These are phyloP conservation scores for Poeciliopsis infans DNA, from an alignment of 2,797 vertebrate species.

Conservation along the genomic window DNA sequence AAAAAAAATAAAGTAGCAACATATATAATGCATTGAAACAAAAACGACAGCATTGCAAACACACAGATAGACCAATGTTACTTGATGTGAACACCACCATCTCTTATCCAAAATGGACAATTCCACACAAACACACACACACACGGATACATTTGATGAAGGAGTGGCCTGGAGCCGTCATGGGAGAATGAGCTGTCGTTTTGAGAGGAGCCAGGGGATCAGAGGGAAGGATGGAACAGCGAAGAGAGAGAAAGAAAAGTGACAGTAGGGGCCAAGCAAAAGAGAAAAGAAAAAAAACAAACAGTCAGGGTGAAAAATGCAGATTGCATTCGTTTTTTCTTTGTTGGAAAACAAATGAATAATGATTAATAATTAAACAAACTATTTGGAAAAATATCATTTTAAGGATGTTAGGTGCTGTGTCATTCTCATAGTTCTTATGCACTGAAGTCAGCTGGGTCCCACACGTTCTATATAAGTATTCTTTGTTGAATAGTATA, in stretches of 20 bases:
- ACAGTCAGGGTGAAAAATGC: not conserved
- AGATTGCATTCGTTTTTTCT: not conserved
- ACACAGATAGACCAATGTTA: not conserved
- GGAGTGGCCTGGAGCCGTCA: slow-evolving; percentile 46
- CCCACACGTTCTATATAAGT: not conserved
- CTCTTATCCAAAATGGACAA: not conserved
- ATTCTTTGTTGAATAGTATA: not conserved
- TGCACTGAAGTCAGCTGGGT: not conserved
- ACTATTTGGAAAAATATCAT: not conserved
- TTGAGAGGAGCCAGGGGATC: slow-evolving; percentile 38
- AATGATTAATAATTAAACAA: not conserved
- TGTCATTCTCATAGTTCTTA: not conserved
- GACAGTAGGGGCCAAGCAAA: not conserved
- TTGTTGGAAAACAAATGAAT: not conserved
- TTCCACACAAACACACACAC: not conserved
- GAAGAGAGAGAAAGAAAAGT: not conserved
- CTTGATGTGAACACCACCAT: not conserved
- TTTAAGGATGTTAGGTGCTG: not conserved
- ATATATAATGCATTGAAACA: not conserved
- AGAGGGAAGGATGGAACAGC: slow-evolving; percentile 4
- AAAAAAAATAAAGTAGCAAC: not conserved
- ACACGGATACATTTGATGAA: slow-evolving; percentile 11
- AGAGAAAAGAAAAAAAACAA: not conserved
- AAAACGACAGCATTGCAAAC: not conserved
- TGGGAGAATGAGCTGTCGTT: slow-evolving; percentile 64